Conservation (phyloP, 2,113 vertebrate genomes). For the Lucifuga dentata region DNA sequence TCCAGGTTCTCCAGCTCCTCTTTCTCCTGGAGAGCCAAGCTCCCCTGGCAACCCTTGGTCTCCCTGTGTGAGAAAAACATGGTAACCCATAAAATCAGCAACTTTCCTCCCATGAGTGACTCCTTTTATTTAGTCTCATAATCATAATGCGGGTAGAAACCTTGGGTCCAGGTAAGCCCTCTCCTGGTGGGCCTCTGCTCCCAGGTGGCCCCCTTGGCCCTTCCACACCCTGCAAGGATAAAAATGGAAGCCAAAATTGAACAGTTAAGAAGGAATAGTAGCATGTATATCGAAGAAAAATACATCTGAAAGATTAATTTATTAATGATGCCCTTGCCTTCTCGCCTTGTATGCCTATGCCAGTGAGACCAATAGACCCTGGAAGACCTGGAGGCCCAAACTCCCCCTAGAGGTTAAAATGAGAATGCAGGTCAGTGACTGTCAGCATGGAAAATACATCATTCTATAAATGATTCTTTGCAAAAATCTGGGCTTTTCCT, state of each 20-base stretch:
- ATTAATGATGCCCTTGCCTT: conserved; percentile 75
- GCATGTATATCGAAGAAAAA: no score
- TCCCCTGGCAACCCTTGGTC: conserved; percentile 88
- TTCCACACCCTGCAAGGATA: conserved; percentile 82
- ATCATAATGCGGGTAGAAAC: conserved; percentile 60
- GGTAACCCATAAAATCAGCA: not conserved
- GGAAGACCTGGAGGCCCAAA: conserved; percentile 85
- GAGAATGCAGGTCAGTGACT: conserved; percentile 18
- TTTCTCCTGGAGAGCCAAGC: conserved; percentile 83
- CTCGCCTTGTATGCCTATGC: conserved; percentile 87
- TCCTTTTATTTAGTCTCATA: not conserved
- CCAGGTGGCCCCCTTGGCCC: conserved; percentile 87
- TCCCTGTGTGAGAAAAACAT: conserved; percentile 69
- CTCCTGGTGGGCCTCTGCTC: conserved; percentile 84
- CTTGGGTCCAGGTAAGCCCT: conserved; percentile 88
- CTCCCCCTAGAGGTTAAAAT: conserved; percentile 79
- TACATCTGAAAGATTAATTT: not conserved
- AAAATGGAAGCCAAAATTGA: not conserved
- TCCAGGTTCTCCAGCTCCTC: conserved; percentile 84
- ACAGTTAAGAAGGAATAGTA: no score
- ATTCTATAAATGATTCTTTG: conserved; percentile 24
- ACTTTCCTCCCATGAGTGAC: not conserved
- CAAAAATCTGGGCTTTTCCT: conserved; percentile 6
- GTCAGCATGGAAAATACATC: not conserved
- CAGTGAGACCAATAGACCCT: conserved; percentile 83